These are phyloP conservation scores for Esperia sulphurella DNA, from an alignment of 2,888 invertebrate genomes.

Conservation along the genomic window DNA sequence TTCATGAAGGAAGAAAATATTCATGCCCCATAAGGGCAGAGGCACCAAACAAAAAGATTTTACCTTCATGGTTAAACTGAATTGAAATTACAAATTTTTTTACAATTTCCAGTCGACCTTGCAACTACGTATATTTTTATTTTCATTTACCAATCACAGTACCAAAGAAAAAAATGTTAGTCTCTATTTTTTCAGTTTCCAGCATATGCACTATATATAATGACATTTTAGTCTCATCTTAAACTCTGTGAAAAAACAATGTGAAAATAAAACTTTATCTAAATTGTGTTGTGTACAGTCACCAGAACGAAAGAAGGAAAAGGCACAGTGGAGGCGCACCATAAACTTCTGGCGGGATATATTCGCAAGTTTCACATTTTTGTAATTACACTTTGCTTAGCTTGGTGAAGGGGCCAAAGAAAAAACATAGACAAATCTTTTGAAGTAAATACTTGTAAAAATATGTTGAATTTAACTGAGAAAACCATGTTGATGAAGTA, in stretches of 20 bases:
- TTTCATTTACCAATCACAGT: slow-evolving; percentile 28
- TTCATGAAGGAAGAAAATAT: no score
- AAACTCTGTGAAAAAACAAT: no score
- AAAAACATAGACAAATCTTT: slow-evolving; percentile 36
- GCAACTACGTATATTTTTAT: neutral
- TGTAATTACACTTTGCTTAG: slow-evolving; percentile 34
- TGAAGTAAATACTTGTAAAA: neutral
- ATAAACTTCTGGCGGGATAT: slow-evolving; percentile 78
- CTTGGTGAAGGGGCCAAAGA: slow-evolving; percentile 44
- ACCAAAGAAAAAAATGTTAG: slow-evolving; percentile 50
- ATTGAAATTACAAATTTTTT: no score
- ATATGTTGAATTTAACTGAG: neutral
- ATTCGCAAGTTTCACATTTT: slow-evolving; percentile 75
- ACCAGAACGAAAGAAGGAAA: slow-evolving; percentile 71
- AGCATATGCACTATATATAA: no score
- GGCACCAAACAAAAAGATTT: no score
- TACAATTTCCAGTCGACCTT: neutral
- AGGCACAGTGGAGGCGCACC: slow-evolving; percentile 77
- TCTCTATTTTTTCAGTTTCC: neutral
- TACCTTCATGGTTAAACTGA: no score
- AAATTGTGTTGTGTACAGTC: slow-evolving; percentile 51
- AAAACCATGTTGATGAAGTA: neutral
- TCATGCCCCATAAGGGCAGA: no score
- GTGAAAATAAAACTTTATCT: neutral
- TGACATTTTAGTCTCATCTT: no score